Evolutionary conservation across 23 tunicate genomes (phyloP).

Genomic region (Pegea sp.): DNA sequence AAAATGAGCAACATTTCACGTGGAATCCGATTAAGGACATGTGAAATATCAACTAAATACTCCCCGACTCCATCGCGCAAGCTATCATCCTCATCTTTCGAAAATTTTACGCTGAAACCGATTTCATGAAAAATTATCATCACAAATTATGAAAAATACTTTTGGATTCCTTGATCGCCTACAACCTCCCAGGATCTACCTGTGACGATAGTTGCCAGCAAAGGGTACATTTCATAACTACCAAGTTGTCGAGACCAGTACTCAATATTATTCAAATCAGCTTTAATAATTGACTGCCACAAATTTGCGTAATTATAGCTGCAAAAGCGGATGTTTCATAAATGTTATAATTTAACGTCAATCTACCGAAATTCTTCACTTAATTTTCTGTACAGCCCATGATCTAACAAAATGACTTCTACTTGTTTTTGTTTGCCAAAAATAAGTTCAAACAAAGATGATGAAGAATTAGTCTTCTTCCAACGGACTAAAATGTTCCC

Average conservation of each 20-base stretch:
- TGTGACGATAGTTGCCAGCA: slow-evolving; percentile 73
- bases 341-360: slow-evolving; percentile 1
- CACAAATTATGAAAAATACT: slow-evolving; percentile 10
- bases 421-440: slow-evolving; percentile 1
- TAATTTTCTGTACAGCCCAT: slow-evolving; percentile 62
- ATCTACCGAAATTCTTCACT: slow-evolving; percentile 52
- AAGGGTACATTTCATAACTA: slow-evolving; percentile 63
- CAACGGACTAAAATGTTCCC: slow-evolving; percentile 72
- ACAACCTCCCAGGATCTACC: slow-evolving; percentile 90
- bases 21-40: slow-evolving; percentile 41
- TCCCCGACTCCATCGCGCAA: slow-evolving; percentile 31
- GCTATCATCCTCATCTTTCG: slow-evolving; percentile 37
- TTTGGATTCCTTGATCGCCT: slow-evolving; percentile 39
- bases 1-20: slow-evolving; percentile 69
- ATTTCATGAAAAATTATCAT: too few relatives aligned
- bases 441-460: not conserved
- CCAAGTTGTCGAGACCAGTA: slow-evolving; percentile 33
- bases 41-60: slow-evolving; percentile 43
- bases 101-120: slow-evolving; percentile 24
- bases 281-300: slow-evolving; percentile 74
- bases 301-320: slow-evolving; percentile 72
- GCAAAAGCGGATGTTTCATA: not conserved
- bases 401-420: slow-evolving; percentile 69
- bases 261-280: slow-evolving; percentile 26
- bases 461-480: slow-evolving; percentile 2